These are phyloP conservation scores for Pissodes strobi DNA, from an alignment of 1,140 invertebrate species.

Conservation along the genomic window DNA sequence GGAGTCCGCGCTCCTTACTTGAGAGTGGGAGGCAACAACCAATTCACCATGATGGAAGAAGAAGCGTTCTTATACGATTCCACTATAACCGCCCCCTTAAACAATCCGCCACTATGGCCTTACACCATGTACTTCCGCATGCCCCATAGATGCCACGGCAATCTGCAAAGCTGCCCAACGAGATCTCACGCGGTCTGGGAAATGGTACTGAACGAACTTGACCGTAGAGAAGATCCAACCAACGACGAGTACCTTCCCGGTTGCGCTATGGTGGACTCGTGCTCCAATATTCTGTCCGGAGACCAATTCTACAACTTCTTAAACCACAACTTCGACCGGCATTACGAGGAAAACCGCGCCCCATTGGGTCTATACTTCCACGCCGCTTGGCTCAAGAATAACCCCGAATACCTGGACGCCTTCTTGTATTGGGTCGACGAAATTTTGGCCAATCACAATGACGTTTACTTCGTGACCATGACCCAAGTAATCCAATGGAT, in stretches of 20 bases:
- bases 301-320: conserved; percentile 96
- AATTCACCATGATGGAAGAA: conserved; percentile 98
- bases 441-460: conserved; percentile 81
- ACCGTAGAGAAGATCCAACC: conserved; percentile 86
- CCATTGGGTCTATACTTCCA: conserved; percentile 94
- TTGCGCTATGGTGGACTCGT: conserved; percentile 96
- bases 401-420: conserved; percentile 89
- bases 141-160: conserved; percentile 93
- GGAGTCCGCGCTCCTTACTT: conserved; percentile 93
- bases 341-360: conserved; percentile 92
- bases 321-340: conserved; percentile 93
- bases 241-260: conserved; percentile 91
- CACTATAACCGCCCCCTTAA: conserved; percentile 90
- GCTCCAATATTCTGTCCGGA: conserved; percentile 89
- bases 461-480: conserved; percentile 97
- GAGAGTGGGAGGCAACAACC: conserved; percentile 92
- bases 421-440: conserved; percentile 96
- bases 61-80: conserved; percentile 95
- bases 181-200: conserved; percentile 94
- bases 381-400: conserved; percentile 94
- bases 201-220: conserved; percentile 97
- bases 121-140: conserved; percentile 98
- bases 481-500: conserved; percentile 97
- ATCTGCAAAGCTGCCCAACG: conserved; percentile 90
- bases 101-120: conserved; percentile 92